phyloP scores from a whole-genome alignment of 1,140 invertebrate genomes.

The Procambarus clarkii region DNA sequence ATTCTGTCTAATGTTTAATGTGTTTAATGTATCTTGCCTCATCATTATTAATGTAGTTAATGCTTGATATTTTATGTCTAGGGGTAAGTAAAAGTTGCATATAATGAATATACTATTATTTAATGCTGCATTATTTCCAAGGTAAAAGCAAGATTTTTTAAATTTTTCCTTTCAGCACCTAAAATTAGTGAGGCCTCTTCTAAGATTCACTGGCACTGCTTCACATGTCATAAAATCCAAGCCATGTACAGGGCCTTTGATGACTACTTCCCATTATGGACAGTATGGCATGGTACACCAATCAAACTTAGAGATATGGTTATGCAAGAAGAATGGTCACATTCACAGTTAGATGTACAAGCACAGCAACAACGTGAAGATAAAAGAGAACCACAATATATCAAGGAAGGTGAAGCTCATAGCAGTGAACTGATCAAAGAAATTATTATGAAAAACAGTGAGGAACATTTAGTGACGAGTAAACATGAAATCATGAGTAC shows the following conservation, averaged over 20 bases:
- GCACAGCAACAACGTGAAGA: background rate
- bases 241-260: constrained; percentile 63
- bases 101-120: too few relatives aligned
- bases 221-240: constrained; percentile 50
- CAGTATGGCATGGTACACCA: constrained; percentile 57
- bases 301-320: constrained; percentile 53
- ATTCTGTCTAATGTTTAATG: background rate
- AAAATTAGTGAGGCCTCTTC: constrained; percentile 52
- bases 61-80: too few relatives aligned
- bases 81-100: too few relatives aligned
- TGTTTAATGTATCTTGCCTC: too few relatives aligned
- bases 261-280: constrained; percentile 67
- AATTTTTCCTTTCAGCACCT: constrained; percentile 52
- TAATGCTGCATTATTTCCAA: too few relatives aligned
- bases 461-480: background rate
- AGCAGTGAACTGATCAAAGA: background rate
- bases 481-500: background rate
- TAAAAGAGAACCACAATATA: background rate
- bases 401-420: background rate
- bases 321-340: constrained; percentile 52
- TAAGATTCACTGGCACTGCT: constrained; percentile 41
- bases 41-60: too few relatives aligned
- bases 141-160: too few relatives aligned
- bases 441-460: background rate
- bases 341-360: background rate